These are phyloP conservation scores for Alauda arvensis DNA, from an alignment of 2,797 vertebrate genomes.

Conservation along the genomic window DNA sequence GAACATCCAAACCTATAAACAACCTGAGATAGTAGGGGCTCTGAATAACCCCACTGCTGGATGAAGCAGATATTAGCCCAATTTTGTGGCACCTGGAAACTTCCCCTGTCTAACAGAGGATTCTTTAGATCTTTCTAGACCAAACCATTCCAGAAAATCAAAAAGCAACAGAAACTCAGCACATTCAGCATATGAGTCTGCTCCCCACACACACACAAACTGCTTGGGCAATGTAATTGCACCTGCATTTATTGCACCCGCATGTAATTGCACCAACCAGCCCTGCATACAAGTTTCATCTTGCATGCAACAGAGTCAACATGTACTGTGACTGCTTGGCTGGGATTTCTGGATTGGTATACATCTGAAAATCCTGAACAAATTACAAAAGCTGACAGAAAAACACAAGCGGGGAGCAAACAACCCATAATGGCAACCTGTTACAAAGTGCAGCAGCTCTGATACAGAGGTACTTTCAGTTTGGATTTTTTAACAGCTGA, in stretches of 20 bases:
- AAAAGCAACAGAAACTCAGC: background rate
- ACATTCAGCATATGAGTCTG: rapidly evolving
- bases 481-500: background rate
- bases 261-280: background rate
- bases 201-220: rapidly evolving
- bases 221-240: rapidly evolving
- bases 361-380: background rate
- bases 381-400: background rate
- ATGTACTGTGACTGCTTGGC: background rate
- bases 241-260: background rate
- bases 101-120: background rate
- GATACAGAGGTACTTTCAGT: background rate
- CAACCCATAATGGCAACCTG: background rate
- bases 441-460: background rate
- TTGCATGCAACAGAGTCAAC: background rate
- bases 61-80: background rate
- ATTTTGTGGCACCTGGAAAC: background rate
- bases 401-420: background rate
- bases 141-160: background rate
- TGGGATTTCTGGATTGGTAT: background rate
- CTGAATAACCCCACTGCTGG: background rate
- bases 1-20: background rate
- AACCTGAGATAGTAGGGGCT: background rate
- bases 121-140: background rate
- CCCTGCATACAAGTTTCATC: background rate